Evolutionary conservation across 2,113 vertebrate species (phyloP).

Genomic region (Aphyosemion australe): DNA sequence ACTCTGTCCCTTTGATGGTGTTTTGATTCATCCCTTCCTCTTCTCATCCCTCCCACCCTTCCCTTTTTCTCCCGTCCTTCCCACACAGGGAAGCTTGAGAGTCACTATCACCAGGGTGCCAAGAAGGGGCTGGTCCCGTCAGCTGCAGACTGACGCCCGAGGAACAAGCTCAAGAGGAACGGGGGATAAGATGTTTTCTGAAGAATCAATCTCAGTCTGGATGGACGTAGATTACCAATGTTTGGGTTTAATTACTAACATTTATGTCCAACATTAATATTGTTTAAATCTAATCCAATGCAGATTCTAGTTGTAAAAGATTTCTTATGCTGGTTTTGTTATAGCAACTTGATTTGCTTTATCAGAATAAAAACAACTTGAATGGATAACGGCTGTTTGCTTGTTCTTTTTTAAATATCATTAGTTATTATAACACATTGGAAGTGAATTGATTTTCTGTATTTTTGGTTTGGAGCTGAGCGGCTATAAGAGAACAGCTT

Average conservation of each 20-base stretch:
- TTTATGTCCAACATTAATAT: background rate
- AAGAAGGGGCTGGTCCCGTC: constrained; percentile 93
- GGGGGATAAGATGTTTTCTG: constrained; percentile 15
- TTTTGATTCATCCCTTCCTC: constrained; percentile 76
- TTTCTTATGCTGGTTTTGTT: background rate
- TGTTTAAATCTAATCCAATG: background rate
- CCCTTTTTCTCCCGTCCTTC: constrained; percentile 22
- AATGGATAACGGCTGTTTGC: background rate
- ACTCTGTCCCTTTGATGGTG: constrained; percentile 76
- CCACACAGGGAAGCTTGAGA: constrained; percentile 92
- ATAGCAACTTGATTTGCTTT: too few relatives aligned
- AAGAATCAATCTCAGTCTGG: background rate
- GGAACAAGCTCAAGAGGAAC: constrained; percentile 25
- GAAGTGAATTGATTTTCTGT: background rate
- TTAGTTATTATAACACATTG: background rate
- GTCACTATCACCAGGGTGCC: constrained; percentile 93
- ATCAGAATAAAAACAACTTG: too few relatives aligned
- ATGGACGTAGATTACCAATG: background rate
- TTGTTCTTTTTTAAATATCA: background rate
- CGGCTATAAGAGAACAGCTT: constrained; percentile 32
- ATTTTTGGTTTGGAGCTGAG: background rate
- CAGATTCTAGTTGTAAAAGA: background rate
- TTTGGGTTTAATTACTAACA: background rate
- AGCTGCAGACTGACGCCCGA: constrained; percentile 66
- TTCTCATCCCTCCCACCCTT: constrained; percentile 47